Conservation (phyloP, 2,888 invertebrate genomes). For the Meta bourneti region DNA sequence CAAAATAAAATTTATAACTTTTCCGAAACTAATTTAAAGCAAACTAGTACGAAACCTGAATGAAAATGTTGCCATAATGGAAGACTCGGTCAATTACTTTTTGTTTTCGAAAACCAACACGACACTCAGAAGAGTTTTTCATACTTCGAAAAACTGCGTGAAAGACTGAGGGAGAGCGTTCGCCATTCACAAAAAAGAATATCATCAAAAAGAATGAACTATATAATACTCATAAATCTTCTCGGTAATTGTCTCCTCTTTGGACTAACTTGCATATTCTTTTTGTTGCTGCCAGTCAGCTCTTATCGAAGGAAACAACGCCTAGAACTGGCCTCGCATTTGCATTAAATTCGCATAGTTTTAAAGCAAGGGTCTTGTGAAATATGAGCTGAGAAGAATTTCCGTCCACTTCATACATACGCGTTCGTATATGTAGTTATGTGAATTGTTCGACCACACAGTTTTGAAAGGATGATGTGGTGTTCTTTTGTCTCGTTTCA, state of each 20-base stretch:
- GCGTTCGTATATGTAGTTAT: background rate
- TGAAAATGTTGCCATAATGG: background rate
- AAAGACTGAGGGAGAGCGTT: background rate
- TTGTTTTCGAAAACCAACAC: background rate
- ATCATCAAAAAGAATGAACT: background rate
- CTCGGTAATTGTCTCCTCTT: slow-evolving; percentile 22
- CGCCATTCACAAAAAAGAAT: background rate
- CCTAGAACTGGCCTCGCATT: background rate
- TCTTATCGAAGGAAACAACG: slow-evolving; percentile 14
- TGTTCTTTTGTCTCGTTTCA: background rate
- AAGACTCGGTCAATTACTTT: background rate
- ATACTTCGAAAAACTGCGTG: background rate
- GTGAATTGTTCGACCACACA: background rate
- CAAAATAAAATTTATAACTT: too few relatives aligned
- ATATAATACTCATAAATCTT: slow-evolving; percentile 19
- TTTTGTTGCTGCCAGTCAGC: background rate
- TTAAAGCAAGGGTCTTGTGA: slow-evolving; percentile 4
- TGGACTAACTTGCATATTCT: background rate
- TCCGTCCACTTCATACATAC: background rate
- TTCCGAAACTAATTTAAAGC: too few relatives aligned
- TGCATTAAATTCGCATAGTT: slow-evolving; percentile 42
- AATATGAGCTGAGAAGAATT: background rate
- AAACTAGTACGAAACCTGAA: too few relatives aligned
- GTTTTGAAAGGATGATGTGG: background rate
- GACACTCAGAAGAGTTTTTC: background rate